phyloP scores from a whole-genome alignment of 2,888 invertebrate species.

The Globia sparganii region DNA sequence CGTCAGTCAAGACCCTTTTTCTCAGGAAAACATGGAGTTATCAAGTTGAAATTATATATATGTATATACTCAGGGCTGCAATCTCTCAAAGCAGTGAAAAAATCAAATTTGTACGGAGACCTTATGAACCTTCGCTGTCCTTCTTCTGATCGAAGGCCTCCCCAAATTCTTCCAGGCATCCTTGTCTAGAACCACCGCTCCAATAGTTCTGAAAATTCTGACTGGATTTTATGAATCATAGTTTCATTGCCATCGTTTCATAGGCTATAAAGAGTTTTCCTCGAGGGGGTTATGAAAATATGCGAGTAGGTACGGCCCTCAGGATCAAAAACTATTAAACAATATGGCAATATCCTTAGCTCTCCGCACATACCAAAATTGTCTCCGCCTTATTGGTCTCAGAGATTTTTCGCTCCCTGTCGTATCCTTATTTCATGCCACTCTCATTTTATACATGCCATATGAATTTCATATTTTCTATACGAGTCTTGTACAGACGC shows the following conservation, averaged over 20 bases:
- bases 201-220: conserved; percentile 3
- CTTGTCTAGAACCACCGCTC: neutral
- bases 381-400: conserved; percentile 45
- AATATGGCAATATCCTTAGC: conserved; percentile 42
- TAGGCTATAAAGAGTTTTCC: conserved; percentile 10
- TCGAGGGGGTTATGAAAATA: conserved; percentile 30
- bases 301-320: conserved; percentile 10
- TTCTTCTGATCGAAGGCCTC: neutral
- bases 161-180: neutral
- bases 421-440: conserved; percentile 36
- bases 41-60: no score
- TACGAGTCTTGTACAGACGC: neutral
- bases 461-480: conserved; percentile 50
- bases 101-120: no score
- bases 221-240: conserved; percentile 6
- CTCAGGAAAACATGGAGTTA: no score
- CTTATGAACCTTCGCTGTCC: no score
- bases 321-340: conserved; percentile 43
- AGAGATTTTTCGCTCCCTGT: conserved; percentile 32
- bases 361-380: conserved; percentile 40
- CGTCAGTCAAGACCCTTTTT: no score
- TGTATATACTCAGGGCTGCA: no score
- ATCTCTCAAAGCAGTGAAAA: no score
- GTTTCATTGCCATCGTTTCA: conserved; percentile 7
- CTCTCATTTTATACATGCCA: conserved; percentile 31